Conservation (phyloP, 2,797 vertebrate genomes). For the Rhinoraja longicauda region DNA sequence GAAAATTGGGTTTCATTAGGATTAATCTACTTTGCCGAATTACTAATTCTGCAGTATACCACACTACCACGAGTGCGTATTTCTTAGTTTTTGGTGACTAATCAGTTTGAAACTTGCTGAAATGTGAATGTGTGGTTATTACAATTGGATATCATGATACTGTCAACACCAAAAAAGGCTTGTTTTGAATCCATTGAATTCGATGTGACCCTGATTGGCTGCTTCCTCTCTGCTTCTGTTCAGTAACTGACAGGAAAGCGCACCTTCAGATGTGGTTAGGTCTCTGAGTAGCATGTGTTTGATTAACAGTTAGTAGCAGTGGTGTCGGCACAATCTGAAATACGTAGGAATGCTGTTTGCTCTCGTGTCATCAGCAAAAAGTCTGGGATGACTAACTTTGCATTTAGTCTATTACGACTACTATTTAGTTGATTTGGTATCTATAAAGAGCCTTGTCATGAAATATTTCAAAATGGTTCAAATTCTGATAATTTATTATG, state of each 20-base stretch:
- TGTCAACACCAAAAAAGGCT: constrained; percentile 29
- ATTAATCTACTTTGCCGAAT: too few species aligned
- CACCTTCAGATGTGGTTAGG: constrained; percentile 18
- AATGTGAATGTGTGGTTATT: neutral
- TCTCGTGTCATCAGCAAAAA: neutral
- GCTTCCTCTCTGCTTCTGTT: neutral
- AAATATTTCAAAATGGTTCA: neutral
- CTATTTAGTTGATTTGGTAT: neutral
- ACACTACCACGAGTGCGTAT: neutral
- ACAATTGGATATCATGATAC: neutral
- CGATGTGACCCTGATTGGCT: neutral
- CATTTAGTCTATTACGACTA: neutral
- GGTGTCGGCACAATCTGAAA: neutral
- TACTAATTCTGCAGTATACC: neutral
- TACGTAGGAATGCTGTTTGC: neutral
- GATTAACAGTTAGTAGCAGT: neutral
- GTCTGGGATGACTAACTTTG: neutral
- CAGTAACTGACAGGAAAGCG: constrained; percentile 19
- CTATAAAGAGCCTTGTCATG: neutral
- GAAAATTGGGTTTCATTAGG: too few species aligned
- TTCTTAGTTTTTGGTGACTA: neutral
- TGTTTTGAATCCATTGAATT: neutral
- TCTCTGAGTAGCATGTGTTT: neutral
- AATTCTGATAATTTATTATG: neutral
- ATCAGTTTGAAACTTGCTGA: neutral